A percentile compares a stretch with the other conserved stretches of the same genome.
phyloP scores from a whole-genome alignment of 2,888 invertebrate genomes.

The Pachycephus smyrnensis region DNA sequence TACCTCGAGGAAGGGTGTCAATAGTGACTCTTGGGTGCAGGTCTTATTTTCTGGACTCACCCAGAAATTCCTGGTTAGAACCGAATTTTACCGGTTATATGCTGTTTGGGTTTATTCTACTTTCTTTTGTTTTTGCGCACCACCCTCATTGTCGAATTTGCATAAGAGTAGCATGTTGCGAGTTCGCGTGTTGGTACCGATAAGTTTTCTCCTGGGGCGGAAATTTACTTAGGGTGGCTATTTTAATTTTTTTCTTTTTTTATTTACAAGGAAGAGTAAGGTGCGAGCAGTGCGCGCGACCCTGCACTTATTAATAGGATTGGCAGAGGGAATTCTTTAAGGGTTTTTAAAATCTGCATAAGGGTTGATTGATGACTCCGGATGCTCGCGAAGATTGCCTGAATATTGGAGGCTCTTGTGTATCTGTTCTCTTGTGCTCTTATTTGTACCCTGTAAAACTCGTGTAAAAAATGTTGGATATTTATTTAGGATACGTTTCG shows the following conservation, averaged over 20 bases:
- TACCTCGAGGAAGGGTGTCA: slow-evolving; percentile 16
- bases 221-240: not conserved
- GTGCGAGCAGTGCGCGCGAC: not conserved
- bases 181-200: not conserved
- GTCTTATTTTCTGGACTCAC: slow-evolving; percentile 37
- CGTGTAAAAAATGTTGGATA: slow-evolving; percentile 42
- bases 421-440: slow-evolving; percentile 1
- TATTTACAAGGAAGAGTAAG: not conserved
- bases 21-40: slow-evolving; percentile 27
- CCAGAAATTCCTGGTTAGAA: not conserved
- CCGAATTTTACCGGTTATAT: not conserved
- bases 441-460: slow-evolving; percentile 36
- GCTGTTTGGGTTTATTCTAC: not conserved
- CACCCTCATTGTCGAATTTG: not conserved
- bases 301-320: not conserved
- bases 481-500: slow-evolving; percentile 52
- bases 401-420: not conserved
- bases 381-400: not conserved
- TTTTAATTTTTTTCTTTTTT: not conserved
- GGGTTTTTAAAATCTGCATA: not conserved
- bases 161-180: not conserved
- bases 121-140: not conserved
- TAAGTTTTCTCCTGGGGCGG: not conserved
- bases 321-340: not conserved
- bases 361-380: not conserved